Base-by-base conservation (phyloP, 2,113 vertebrate genomes). In the Hippocampus barbouri region DNA sequence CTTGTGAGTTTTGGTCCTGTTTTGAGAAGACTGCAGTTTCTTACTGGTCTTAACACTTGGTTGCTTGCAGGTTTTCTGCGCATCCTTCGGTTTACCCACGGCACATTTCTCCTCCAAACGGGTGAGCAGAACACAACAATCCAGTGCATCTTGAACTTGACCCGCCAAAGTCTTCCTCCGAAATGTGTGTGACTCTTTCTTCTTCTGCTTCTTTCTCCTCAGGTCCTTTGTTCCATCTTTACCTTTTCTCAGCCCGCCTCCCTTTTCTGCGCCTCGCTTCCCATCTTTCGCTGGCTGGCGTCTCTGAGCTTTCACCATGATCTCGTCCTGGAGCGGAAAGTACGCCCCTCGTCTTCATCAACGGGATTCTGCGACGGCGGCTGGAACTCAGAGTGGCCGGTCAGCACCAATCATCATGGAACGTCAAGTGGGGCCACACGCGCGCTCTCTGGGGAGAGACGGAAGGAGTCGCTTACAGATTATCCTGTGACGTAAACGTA, bases 61-160 rank as follows among this genome's bases (percentile, higher is more conserved):
- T 74, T 77, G 78, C 71, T 80, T 87, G 38, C 67, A 43, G 59
- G 20, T 27, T 83, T 81, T 90, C 67, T 49, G 34, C 47, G 71
- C 27, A 10, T 73, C 73, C 77, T 78, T 85, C 62, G 59, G 73
- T 69, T 84, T 79, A 23, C 56, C 77, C 68, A 65, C 10, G 27
- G 61, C 69, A 71, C 75, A 3, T 83, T 85, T 91, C 72, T 90
- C 84, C 38, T 97, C 96, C 76, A 98, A 86, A 74, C 96, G 93
- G 45, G 95, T 97, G 77, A 96, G 94, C 45, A 96, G 85, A 72
- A 97, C 96, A 27, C 95, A 94, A 75, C 95, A 98, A 83, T 94
- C 93, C 83, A 92, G 81, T 0, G 89, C 77, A 10, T 89, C 88
- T 30, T 82, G 85, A 25, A 88, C 83, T 1, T 76, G 74, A 38